phyloP scores from a whole-genome alignment of 2,113 vertebrate genomes.

The Eurypyga helias region DNA sequence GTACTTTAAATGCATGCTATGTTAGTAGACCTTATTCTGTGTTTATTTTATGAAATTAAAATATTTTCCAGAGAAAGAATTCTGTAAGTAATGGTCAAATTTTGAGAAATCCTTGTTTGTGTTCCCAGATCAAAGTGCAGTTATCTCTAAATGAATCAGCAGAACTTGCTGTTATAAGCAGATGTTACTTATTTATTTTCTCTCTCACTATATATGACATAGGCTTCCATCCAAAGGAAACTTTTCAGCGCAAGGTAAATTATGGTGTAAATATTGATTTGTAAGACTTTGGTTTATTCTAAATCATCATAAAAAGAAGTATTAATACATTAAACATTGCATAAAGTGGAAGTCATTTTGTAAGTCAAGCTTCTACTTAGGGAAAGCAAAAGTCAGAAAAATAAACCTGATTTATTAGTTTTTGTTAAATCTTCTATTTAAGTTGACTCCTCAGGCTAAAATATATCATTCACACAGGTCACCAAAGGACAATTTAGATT shows the following conservation, averaged over 20 bases:
- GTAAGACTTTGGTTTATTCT: neutral
- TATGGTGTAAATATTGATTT: neutral
- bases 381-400: neutral
- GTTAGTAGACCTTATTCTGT: neutral
- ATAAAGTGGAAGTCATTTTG: neutral
- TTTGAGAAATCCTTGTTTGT: neutral
- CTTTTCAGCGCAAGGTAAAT: neutral
- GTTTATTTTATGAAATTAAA: neutral
- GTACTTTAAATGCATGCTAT: neutral
- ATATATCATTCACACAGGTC: neutral
- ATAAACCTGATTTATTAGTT: neutral
- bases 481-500: neutral
- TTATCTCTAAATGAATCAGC: neutral
- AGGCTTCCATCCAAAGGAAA: neutral
- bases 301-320: neutral
- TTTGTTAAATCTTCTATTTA: neutral
- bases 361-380: neutral
- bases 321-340: neutral
- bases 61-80: neutral
- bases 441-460: neutral
- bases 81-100: neutral
- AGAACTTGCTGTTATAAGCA: neutral
- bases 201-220: neutral
- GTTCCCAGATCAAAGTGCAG: neutral
- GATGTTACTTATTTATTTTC: neutral